Conservation (phyloP, 2,797 vertebrate genomes). For the Pangasius larnaudii region DNA sequence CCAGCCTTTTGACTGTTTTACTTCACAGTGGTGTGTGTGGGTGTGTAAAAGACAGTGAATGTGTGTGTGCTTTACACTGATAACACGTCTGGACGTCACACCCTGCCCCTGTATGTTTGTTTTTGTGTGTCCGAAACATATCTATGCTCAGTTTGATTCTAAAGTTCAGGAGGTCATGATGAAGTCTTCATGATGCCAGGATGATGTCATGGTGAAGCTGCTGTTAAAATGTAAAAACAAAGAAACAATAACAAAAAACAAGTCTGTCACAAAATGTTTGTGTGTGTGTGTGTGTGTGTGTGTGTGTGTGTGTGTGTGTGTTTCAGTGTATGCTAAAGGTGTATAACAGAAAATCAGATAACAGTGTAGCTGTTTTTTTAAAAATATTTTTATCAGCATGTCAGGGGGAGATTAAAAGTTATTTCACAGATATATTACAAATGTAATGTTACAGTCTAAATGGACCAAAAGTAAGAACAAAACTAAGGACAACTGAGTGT, state of each 20-base stretch:
- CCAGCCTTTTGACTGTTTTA: not conserved
- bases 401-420: not conserved
- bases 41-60: not conserved
- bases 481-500: not conserved
- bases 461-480: not conserved
- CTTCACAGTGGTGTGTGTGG: not conserved
- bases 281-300: not conserved
- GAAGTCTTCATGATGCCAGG: not conserved
- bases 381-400: not conserved
- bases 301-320: not conserved
- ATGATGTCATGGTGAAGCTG: not conserved
- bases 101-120: not conserved
- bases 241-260: not conserved
- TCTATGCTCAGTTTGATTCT: not conserved
- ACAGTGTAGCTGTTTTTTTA: not conserved
- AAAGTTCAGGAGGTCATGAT: not conserved
- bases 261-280: not conserved
- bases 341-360: not conserved
- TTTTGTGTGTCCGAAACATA: not conserved
- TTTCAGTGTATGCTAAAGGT: conserved; percentile 1
- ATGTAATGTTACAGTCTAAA: not conserved
- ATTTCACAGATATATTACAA: not conserved
- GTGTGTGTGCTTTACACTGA: conserved; percentile 19
- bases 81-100: conserved; percentile 13
- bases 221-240: not conserved